Conservation (phyloP, 2,888 invertebrate species). For the Microctonus hyperodae region DNA sequence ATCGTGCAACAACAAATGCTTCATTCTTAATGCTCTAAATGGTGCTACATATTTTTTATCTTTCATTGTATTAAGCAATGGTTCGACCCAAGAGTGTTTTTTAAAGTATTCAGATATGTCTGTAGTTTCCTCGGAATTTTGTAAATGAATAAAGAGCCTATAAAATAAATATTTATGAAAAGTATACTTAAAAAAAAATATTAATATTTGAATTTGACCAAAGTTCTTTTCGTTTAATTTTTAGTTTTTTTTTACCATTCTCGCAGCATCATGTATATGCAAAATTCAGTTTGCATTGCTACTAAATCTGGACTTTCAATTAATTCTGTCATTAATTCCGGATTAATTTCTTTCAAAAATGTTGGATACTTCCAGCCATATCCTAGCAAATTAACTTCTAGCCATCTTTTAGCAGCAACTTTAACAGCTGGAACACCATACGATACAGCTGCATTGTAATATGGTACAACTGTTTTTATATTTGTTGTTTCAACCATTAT, state of each 20-base stretch:
- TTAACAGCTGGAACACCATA: conserved; percentile 73
- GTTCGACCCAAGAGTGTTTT: conserved; percentile 58
- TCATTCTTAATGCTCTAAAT: conserved; percentile 72
- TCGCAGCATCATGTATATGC: conserved; percentile 74
- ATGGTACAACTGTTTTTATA: conserved; percentile 72
- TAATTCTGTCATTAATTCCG: conserved; percentile 72
- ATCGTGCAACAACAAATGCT: conserved; percentile 75
- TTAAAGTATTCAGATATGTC: conserved; percentile 56
- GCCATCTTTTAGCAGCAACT: conserved; percentile 73
- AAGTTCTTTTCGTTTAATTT: neutral
- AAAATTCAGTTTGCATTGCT: conserved; percentile 81
- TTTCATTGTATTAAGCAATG: conserved; percentile 69
- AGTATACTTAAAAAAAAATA: too few species aligned
- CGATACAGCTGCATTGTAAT: conserved; percentile 73
- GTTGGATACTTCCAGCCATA: conserved; percentile 67
- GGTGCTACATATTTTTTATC: conserved; percentile 70
- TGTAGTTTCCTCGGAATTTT: conserved; percentile 47
- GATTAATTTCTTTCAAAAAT: conserved; percentile 70
- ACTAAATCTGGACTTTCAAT: conserved; percentile 72
- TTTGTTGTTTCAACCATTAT: conserved; percentile 81
- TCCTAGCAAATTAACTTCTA: conserved; percentile 73
- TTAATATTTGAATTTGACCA: neutral
- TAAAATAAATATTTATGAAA: too few species aligned
- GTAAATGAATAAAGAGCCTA: conserved; percentile 55
- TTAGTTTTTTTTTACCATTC: conserved; percentile 65